A percentile compares a stretch with the other conserved stretches of the same genome.
phyloP scores from a whole-genome alignment of 2,888 invertebrate genomes.

The Nomada flava region DNA sequence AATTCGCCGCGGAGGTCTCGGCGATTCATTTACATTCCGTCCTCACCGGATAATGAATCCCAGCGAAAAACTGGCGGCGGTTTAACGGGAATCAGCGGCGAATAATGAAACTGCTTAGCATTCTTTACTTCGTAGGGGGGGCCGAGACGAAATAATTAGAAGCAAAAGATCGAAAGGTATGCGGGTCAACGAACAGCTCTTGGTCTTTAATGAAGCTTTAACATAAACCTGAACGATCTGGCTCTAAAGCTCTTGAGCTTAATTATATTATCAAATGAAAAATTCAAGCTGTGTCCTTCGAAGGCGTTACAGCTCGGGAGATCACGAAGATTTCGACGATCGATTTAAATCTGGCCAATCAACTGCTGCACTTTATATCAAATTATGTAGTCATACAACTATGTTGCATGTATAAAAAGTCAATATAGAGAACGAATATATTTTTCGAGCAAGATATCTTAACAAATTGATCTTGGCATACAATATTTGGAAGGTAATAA shows the following conservation, averaged over 20 bases:
- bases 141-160: slow-evolving; percentile 81
- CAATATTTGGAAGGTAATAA: too few species aligned
- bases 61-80: slow-evolving; percentile 81
- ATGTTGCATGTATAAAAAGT: background rate
- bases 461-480: too few species aligned
- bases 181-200: slow-evolving; percentile 61
- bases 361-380: background rate
- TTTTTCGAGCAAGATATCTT: background rate
- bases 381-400: background rate
- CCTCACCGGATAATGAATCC: slow-evolving; percentile 82
- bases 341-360: background rate
- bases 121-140: slow-evolving; percentile 77
- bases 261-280: slow-evolving; percentile 42
- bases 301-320: background rate
- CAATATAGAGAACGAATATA: background rate
- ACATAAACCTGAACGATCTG: slow-evolving; percentile 49
- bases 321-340: background rate
- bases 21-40: slow-evolving; percentile 82
- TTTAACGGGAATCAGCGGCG: slow-evolving; percentile 83
- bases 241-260: slow-evolving; percentile 47
- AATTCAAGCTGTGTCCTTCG: slow-evolving; percentile 28
- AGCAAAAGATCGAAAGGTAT: slow-evolving; percentile 72
- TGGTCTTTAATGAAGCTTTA: slow-evolving; percentile 65
- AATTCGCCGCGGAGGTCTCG: slow-evolving; percentile 71
- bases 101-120: slow-evolving; percentile 83